Conservation (phyloP, 2,888 invertebrate species). For the Sinopyrophorus schimmeli region DNA sequence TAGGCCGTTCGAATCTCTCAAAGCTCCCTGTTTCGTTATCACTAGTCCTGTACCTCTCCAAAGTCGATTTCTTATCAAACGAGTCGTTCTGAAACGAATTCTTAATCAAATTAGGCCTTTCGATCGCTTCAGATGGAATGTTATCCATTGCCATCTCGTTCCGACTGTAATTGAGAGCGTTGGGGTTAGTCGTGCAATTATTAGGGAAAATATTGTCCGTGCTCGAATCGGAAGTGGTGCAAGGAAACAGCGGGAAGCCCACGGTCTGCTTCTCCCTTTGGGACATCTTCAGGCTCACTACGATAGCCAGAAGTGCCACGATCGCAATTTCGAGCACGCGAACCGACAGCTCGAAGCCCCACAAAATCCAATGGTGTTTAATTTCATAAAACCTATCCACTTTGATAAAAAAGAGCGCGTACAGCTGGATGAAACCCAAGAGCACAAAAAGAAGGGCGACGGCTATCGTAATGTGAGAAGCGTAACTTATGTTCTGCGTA, state of each 20-base stretch:
- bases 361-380: constrained; percentile 85
- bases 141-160: constrained; percentile 56
- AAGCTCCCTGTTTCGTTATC: constrained; percentile 59
- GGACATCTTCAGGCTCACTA: constrained; percentile 69
- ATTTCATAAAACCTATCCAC: constrained; percentile 59
- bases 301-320: constrained; percentile 83
- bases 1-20: constrained; percentile 61
- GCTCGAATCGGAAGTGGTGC: constrained; percentile 81
- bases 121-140: constrained; percentile 56
- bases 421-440: constrained; percentile 81
- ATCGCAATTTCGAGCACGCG: constrained; percentile 86
- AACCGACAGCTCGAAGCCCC: constrained; percentile 87
- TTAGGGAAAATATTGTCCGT: constrained; percentile 85
- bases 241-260: constrained; percentile 78
- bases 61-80: constrained; percentile 66
- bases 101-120: constrained; percentile 60
- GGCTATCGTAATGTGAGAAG: constrained; percentile 86
- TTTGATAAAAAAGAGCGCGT: constrained; percentile 72
- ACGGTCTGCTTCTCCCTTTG: constrained; percentile 74
- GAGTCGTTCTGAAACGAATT: constrained; percentile 65
- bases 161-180: constrained; percentile 78
- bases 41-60: constrained; percentile 64
- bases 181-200: constrained; percentile 83
- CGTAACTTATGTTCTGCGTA: constrained; percentile 77
- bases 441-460: constrained; percentile 83